Percentiles rank a stretch among this genome's conserved stretches.
Evolutionary conservation across 2,888 invertebrate genomes (phyloP).

Genomic region (Heliconius cydno): DNA sequence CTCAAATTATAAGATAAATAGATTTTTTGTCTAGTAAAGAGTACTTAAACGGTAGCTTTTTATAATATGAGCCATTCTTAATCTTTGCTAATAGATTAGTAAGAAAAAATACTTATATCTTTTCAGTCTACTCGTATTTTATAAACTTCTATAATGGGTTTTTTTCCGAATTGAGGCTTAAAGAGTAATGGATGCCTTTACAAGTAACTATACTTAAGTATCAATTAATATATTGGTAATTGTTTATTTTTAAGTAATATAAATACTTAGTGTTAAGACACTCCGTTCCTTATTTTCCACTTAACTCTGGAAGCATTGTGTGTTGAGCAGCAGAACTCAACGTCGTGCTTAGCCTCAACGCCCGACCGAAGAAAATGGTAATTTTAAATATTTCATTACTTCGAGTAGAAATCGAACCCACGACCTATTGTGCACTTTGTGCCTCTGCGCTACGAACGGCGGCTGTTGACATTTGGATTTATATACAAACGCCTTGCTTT

Average conservation of each 20-base stretch:
- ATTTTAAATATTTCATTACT: too few relatives aligned
- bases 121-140: not conserved
- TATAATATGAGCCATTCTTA: constrained; percentile 26
- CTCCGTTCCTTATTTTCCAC: too few relatives aligned
- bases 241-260: not conserved
- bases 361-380: too few relatives aligned
- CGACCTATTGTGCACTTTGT: too few relatives aligned
- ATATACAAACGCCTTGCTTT: too few relatives aligned
- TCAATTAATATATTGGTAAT: not conserved
- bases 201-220: not conserved
- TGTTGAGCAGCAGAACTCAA: too few relatives aligned
- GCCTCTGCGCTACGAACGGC: too few relatives aligned
- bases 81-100: constrained; percentile 24
- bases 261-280: too few relatives aligned
- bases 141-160: not conserved
- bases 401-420: too few relatives aligned
- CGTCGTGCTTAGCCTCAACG: too few relatives aligned
- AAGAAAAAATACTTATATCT: constrained; percentile 11
- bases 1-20: constrained; percentile 38
- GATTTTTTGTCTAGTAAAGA: constrained; percentile 20
- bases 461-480: too few relatives aligned
- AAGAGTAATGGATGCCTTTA: not conserved
- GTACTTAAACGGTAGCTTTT: constrained; percentile 31
- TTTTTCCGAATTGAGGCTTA: not conserved
- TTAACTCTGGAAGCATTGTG: too few relatives aligned